These are phyloP conservation scores for Leistus spinibarbis DNA, from an alignment of 2,888 invertebrate species.

Conservation along the genomic window DNA sequence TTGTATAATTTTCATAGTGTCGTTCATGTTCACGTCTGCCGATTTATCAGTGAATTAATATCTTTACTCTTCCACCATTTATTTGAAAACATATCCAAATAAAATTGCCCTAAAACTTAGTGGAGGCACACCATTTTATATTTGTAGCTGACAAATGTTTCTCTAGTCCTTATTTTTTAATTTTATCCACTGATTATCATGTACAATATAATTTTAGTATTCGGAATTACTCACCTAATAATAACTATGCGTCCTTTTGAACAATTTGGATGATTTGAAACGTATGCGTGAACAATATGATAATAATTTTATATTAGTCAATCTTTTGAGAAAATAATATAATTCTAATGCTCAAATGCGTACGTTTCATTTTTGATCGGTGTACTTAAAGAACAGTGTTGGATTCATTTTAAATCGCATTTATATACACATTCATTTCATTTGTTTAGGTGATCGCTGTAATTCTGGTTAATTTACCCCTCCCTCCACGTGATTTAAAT, in stretches of 20 bases:
- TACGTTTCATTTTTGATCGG: neutral
- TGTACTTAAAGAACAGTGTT: neutral
- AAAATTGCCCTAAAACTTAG: too few species aligned
- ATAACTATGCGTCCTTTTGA: slow-evolving; percentile 19
- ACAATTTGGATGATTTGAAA: slow-evolving; percentile 17
- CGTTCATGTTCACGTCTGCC: too few species aligned
- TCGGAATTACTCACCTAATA: neutral
- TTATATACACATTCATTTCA: neutral
- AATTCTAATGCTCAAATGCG: neutral
- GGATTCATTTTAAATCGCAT: neutral
- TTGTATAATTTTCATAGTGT: too few species aligned
- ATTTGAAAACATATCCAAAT: too few species aligned
- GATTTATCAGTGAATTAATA: too few species aligned
- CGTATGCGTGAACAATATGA: slow-evolving; percentile 23
- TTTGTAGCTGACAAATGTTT: slow-evolving; percentile 12
- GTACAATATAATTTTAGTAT: slow-evolving; percentile 34
- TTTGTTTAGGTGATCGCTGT: too few species aligned
- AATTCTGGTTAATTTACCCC: too few species aligned
- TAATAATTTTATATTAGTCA: slow-evolving; percentile 29
- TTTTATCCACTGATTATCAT: slow-evolving; percentile 10
- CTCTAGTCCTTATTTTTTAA: slow-evolving; percentile 30
- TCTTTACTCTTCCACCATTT: too few species aligned
- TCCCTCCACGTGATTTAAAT: too few species aligned
- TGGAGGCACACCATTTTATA: too few species aligned
- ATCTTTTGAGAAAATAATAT: neutral